Conservation (phyloP, 1,140 invertebrate species). For the Tetramorium simillimum region DNA sequence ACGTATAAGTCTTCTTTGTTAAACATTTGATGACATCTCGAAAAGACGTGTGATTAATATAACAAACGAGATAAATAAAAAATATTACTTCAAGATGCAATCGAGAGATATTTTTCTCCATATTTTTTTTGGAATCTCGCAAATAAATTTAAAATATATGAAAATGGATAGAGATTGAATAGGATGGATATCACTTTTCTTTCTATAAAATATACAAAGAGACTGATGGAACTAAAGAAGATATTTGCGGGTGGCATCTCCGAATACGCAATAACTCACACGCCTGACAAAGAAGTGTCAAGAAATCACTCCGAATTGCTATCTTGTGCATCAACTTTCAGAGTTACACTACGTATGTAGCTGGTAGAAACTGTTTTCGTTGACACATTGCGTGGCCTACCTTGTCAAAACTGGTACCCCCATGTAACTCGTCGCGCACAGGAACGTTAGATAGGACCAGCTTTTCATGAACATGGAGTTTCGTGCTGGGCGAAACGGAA, state of each 20-base stretch:
- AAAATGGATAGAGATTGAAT: neutral
- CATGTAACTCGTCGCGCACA: constrained; percentile 3
- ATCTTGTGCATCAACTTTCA: constrained; percentile 12
- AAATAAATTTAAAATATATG: constrained; percentile 1
- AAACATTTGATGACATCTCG: neutral
- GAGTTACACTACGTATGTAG: neutral
- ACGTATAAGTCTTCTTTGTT: neutral
- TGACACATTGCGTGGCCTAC: constrained; percentile 16
- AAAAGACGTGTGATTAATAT: neutral
- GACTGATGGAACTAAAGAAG: neutral
- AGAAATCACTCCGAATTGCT: constrained; percentile 26
- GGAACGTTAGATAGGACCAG: neutral
- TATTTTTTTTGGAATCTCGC: neutral
- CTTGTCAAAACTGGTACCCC: neutral
- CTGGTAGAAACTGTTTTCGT: constrained; percentile 29
- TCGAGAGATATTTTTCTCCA: neutral
- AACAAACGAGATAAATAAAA: neutral
- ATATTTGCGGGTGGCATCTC: neutral
- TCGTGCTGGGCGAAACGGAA: neutral
- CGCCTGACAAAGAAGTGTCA: constrained; percentile 15
- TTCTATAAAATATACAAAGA: neutral
- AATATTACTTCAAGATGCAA: neutral
- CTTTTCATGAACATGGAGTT: constrained; percentile 8
- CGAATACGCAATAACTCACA: constrained; percentile 45
- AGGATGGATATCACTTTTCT: neutral